Conservation (phyloP, 1,140 invertebrate species). For the Mylabris phalerata region DNA sequence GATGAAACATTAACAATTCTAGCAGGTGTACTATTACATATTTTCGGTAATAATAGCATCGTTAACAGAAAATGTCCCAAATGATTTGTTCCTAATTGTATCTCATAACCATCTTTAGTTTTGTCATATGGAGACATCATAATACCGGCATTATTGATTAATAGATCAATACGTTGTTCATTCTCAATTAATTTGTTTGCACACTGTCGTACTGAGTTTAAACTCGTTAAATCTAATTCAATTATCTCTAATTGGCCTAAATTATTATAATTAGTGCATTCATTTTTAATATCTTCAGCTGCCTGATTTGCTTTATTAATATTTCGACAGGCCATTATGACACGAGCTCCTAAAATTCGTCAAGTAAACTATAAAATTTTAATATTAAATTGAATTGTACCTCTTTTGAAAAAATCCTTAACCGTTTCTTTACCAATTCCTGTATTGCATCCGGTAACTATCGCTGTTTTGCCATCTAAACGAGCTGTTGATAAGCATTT, state of each 20-base stretch:
- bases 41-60: slow-evolving; percentile 60
- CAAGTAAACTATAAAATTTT: neutral
- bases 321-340: slow-evolving; percentile 44
- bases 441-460: slow-evolving; percentile 83
- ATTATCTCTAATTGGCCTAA: slow-evolving; percentile 52
- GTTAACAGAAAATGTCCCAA: slow-evolving; percentile 82
- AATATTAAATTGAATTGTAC: slow-evolving; percentile 33
- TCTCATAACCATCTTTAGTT: slow-evolving; percentile 74
- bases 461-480: slow-evolving; percentile 67
- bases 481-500: slow-evolving; percentile 51
- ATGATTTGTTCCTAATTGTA: slow-evolving; percentile 71
- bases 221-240: slow-evolving; percentile 62
- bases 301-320: slow-evolving; percentile 38
- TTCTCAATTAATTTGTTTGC: slow-evolving; percentile 53
- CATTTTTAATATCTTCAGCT: slow-evolving; percentile 42
- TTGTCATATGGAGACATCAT: slow-evolving; percentile 60
- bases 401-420: slow-evolving; percentile 64
- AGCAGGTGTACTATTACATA: slow-evolving; percentile 45
- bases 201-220: slow-evolving; percentile 66
- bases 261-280: slow-evolving; percentile 42
- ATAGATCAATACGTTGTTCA: slow-evolving; percentile 58
- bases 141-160: slow-evolving; percentile 79
- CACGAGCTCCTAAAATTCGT: slow-evolving; percentile 37
- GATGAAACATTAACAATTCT: slow-evolving; percentile 61
- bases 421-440: slow-evolving; percentile 88